Evolutionary conservation across 2,888 invertebrate species (phyloP), one percentile per base, ranked within the genome.

Genomic region (Spicauda simplicius): DNA sequence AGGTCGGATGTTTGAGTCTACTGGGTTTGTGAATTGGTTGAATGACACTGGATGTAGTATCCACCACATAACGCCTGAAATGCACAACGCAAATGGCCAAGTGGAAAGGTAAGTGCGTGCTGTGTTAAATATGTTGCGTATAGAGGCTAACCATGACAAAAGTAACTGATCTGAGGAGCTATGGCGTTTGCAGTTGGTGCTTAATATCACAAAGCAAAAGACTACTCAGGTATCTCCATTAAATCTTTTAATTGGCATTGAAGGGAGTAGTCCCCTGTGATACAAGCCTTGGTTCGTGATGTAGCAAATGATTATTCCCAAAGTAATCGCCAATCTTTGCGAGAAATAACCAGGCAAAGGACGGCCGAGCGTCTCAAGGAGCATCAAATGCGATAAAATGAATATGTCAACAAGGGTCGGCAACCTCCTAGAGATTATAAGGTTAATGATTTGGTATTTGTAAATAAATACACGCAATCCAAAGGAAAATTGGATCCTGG

Each of bases 1-100:
- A 12, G 64, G 64, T 0, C n/a, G 76, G 0, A 75, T 77, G 75
- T 77, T 73, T 45, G 63, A 76, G 60, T 61, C 69, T 12, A 12
- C 33, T 1, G 57, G 61, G 0, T 77, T 77, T 48, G 8, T 56
- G 0, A 59, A n/a, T 0, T 74, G 69, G 68, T 19, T 70, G 0
- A 58, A 10, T 12, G 69, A 70, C 8, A 1, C 71, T 10, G 75
- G 76, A 10, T 67, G 54, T 56, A 62, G 68, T 1, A 16, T 72
- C 0, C 77, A 78, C 54, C 64, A 59, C 7, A 75, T 76, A 4
- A 77, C 76, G 30, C 55, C 59, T 8, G 60, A 69, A 5, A 70
- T 71, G 71, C 73, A 72, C 57, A 69, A 67, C 7, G 57, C 57
- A 0, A 71, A 71, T 19, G 70, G 70, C 5, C 70, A 71, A 53